Conservation (phyloP, 2,888 invertebrate species). For the Volucella inflata region DNA sequence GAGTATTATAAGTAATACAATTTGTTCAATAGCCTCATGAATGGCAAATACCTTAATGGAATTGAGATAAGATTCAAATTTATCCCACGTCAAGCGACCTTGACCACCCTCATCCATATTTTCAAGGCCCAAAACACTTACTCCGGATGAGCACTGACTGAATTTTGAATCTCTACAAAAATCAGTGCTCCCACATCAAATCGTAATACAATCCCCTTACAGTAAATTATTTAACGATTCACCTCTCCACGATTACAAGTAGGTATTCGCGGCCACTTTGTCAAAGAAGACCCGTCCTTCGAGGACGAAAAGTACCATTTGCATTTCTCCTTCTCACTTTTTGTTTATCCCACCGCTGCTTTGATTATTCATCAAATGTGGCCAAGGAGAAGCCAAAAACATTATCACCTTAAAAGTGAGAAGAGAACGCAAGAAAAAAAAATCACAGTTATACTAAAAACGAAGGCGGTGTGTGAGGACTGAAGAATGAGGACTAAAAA, state of each 20-base stretch:
- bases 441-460: no score
- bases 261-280: constrained; percentile 36
- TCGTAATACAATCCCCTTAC: background rate
- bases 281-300: constrained; percentile 12
- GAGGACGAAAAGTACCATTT: background rate
- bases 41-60: no score
- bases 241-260: background rate
- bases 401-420: constrained; percentile 46
- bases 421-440: constrained; percentile 7
- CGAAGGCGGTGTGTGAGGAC: no score
- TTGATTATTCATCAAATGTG: constrained; percentile 65
- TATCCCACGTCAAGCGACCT: no score
- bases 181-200: constrained; percentile 3
- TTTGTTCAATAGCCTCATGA: no score
- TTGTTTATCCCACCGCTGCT: background rate
- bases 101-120: no score
- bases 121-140: no score
- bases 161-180: no score
- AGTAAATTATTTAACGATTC: constrained; percentile 26
- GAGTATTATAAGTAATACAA: no score
- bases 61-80: no score
- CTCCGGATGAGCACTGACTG: no score
- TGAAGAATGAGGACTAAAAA: no score
- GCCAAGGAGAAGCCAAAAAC: constrained; percentile 52
- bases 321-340: background rate